These are phyloP conservation scores for Metallyticus violacea DNA, from an alignment of 2,888 invertebrate species.

Conservation along the genomic window DNA sequence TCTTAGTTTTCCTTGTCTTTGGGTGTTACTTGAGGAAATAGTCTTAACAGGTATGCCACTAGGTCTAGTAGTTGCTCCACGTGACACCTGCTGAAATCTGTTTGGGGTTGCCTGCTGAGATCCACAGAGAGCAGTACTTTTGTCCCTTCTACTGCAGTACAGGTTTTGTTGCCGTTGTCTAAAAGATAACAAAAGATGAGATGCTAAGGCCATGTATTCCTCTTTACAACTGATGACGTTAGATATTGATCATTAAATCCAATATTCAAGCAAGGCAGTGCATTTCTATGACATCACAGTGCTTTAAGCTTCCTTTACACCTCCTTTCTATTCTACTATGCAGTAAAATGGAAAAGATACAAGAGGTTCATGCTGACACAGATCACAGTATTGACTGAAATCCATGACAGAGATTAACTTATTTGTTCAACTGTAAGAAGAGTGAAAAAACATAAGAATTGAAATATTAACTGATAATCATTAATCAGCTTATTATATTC, in stretches of 20 bases:
- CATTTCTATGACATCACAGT: neutral
- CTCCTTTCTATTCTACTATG: neutral
- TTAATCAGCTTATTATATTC: too few species aligned
- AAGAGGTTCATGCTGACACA: too few species aligned
- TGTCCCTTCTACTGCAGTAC: neutral
- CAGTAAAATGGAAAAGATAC: too few species aligned
- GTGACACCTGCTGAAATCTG: neutral
- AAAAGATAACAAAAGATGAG: neutral
- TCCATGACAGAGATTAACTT: too few species aligned
- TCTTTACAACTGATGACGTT: neutral
- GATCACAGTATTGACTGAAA: too few species aligned
- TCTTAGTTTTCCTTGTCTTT: conserved; percentile 5
- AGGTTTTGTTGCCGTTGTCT: neutral
- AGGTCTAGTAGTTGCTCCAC: neutral
- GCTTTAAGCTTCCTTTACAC: neutral
- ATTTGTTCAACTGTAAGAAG: too few species aligned
- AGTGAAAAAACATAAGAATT: too few species aligned
- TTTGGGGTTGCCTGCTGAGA: neutral
- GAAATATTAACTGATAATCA: too few species aligned
- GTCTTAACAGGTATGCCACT: conserved; percentile 27
- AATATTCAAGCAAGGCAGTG: neutral
- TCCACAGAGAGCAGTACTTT: neutral
- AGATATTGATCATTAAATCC: neutral
- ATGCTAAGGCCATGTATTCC: neutral
- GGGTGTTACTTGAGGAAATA: neutral